Evolutionary conservation across 2,888 invertebrate species (phyloP), one percentile per base, ranked within the genome.

Genomic region (Taenaris catops): DNA sequence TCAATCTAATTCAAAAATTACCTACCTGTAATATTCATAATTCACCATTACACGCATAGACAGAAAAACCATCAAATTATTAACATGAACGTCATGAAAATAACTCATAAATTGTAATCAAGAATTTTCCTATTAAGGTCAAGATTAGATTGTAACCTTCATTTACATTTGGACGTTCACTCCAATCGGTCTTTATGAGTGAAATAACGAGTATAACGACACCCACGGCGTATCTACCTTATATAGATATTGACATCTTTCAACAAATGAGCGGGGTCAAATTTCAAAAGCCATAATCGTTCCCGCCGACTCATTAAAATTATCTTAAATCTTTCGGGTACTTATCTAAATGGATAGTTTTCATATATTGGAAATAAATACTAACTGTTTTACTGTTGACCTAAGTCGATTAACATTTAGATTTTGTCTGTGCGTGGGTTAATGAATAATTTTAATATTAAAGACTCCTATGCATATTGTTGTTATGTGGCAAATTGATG

Each of bases 101-200:
- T 29, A 32, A 18, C 27, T 10, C 36, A 43, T 45, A 44, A 39
- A 49, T 45, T 47, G 33, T 42, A 46, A 48, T 48, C 50, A 51
- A 51, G 45, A 48, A 46, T 51, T 44, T 48, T 39, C 49, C 51
- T 57, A 62, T 54, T 56, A 62, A 51, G 62, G 62, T 53, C 58
- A 58, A 64, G 51, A 48, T 50, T 54, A 56, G 49, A 54, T 50
- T 50, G 46, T 47, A 44, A 41, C 51, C 46, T 48, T 48, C 52
- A 51, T 53, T 51, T 49, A 38, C 39, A 53, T 55, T 50, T 55
- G 48, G 50, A 56, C 58, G 54, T 58, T 58, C 47, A 49, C 50
- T 51, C 43, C 47, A 37, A 40, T 42, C 50, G 20, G 29, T 29
- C 28, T 34, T 51, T 53, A 46, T 39, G 38, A 39, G 46, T 48